These are phyloP conservation scores for Eulacestoma nigropectus DNA, from an alignment of 2,113 vertebrate genomes.

Conservation along the genomic window DNA sequence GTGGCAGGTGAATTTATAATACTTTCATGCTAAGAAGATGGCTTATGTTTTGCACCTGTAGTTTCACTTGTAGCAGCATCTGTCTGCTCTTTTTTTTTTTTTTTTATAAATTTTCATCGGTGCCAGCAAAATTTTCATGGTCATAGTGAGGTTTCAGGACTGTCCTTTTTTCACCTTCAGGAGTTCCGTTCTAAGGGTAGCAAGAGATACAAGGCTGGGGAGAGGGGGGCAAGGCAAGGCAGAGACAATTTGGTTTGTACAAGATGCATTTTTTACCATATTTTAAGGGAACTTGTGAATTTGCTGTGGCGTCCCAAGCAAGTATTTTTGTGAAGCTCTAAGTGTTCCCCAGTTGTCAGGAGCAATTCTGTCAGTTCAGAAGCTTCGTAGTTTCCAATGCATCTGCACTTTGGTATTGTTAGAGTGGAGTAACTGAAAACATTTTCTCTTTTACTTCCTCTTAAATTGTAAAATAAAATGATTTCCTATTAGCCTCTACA, in stretches of 20 bases:
- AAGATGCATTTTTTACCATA: background rate
- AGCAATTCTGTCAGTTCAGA: background rate
- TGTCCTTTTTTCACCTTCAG: background rate
- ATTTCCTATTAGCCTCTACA: background rate
- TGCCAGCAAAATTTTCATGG: background rate
- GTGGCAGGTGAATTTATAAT: background rate
- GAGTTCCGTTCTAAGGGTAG: background rate
- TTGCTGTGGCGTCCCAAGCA: background rate
- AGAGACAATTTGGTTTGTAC: background rate
- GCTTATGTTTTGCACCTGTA: background rate
- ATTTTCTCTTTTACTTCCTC: background rate
- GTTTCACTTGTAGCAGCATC: background rate
- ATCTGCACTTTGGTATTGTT: background rate
- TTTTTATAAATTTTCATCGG: background rate
- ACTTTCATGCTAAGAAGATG: background rate
- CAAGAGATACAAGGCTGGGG: background rate
- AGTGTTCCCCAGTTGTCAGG: background rate
- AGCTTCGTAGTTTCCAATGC: background rate
- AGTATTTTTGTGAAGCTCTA: background rate
- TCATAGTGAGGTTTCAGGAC: background rate
- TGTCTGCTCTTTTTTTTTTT: rapidly evolving
- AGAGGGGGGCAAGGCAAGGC: background rate
- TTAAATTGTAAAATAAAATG: background rate
- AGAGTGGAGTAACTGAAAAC: background rate
- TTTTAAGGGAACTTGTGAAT: background rate